phyloP scores from a whole-genome alignment of 2,888 invertebrate genomes.

The Xylocampa areola region DNA sequence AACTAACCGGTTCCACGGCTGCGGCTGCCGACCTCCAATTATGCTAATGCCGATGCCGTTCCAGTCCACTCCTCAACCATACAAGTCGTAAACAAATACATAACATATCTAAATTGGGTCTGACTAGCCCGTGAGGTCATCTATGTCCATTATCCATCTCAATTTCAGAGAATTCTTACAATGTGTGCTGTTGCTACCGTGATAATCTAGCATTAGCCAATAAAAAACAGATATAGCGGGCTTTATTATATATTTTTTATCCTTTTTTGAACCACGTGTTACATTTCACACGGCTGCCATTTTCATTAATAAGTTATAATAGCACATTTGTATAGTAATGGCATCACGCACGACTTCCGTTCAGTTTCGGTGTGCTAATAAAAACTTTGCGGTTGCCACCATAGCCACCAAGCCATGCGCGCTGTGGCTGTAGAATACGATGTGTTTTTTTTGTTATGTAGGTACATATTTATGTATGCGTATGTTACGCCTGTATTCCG shows the following conservation, averaged over 20 bases:
- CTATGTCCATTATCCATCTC: conserved; percentile 44
- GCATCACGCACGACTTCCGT: conserved; percentile 59
- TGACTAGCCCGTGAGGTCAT: conserved; percentile 55
- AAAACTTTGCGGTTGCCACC: conserved; percentile 51
- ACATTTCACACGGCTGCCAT: conserved; percentile 45
- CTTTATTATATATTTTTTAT: no score
- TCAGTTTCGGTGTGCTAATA: conserved; percentile 53
- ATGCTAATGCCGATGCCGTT: conserved; percentile 77
- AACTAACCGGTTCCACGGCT: conserved; percentile 78
- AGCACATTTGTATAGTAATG: conserved; percentile 50
- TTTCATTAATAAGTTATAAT: conserved; percentile 46
- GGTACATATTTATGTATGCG: no score
- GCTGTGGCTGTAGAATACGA: no score
- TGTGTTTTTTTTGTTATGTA: conserved; percentile 27
- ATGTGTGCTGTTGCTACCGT: conserved; percentile 9
- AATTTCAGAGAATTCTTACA: conserved; percentile 25
- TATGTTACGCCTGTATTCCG: no score
- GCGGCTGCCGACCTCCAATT: conserved; percentile 81
- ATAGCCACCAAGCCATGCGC: conserved; percentile 10
- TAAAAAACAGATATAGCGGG: no score
- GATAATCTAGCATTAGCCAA: no score
- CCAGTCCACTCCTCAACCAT: conserved; percentile 67
- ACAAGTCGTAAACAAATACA: conserved; percentile 60
- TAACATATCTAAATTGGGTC: conserved; percentile 55
- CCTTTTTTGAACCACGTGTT: conserved; percentile 44